Base-by-base conservation (phyloP, 2,113 vertebrate genomes). In the Delphinus delphis region DNA sequence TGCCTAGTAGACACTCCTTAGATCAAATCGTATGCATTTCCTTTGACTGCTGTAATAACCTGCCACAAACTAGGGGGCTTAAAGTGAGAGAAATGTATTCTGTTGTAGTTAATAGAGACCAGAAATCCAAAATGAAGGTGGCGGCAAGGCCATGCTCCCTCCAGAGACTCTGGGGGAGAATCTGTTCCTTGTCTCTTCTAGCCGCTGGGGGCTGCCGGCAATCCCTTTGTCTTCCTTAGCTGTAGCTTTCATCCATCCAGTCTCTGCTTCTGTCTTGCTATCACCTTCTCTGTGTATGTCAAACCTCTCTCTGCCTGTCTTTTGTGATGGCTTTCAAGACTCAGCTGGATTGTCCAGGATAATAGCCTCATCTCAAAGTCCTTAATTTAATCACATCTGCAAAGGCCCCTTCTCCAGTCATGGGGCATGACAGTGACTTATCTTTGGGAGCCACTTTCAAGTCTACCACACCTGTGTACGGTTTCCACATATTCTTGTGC, bases 211-310 rank as follows among this genome's bases (percentile, higher is more conserved):
- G 28, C 33, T 38, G 20, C 20, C 20, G 23, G 68, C 10, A 10
- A 62, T 33, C 73, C 60, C 8, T 73, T 25, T 8, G 55, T 26
- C 41, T 87, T 68, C 23, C 38, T 86, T 88, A 55, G 23, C 44
- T 73, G 28, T 67, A 47, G 8, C 8, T 6, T 0, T n/a, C 20
- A 3, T 41, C 53, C 53, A 53, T 67, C 6, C 2, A 10, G 0
- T 44, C 31, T 88, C 82, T 80, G n/a, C 17, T 47, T 93, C 25
- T 79, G 67, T 73, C n/a, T 88, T 93, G 53, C 13, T n/a, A 0
- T 70, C 20, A 60, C 23, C 15, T 74, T n/a, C 26, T 68, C n/a
- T 17, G 5, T 10, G 2, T 17, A 8, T 62, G 74, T 74, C 65
- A n/a, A 0, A 15, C 11, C 20, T 47, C 12, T 77, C 5, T 76